Conservation (phyloP, 2,797 vertebrate species). For the Hozukius guyotensis region DNA sequence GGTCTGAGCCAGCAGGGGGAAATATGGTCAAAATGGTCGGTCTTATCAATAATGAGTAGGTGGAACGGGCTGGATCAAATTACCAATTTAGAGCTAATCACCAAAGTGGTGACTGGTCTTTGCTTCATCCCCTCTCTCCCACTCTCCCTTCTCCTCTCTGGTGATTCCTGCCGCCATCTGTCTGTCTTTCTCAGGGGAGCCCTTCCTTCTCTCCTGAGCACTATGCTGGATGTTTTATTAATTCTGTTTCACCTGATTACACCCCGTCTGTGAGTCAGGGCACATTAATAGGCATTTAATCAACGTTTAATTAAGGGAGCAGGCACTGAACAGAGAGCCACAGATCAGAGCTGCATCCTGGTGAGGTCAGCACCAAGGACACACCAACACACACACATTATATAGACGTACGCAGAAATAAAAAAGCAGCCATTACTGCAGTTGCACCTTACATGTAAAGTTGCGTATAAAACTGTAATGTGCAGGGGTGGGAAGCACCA, state of each 20-base stretch:
- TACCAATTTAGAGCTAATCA: slow-evolving; percentile 81
- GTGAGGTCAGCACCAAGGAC: slow-evolving; percentile 53
- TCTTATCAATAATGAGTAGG: slow-evolving; percentile 82
- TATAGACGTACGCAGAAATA: neutral
- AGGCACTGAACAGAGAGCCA: slow-evolving; percentile 39
- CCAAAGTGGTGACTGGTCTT: slow-evolving; percentile 75
- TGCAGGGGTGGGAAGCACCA: neutral
- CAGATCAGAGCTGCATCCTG: slow-evolving; percentile 46
- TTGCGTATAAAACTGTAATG: neutral
- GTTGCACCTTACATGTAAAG: neutral
- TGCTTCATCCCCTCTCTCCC: slow-evolving; percentile 60
- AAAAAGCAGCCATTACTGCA: neutral
- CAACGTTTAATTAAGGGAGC: slow-evolving; percentile 71
- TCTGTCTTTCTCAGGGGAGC: slow-evolving; percentile 69
- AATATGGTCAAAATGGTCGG: slow-evolving; percentile 59
- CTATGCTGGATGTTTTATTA: slow-evolving; percentile 80
- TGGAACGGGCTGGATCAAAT: slow-evolving; percentile 80
- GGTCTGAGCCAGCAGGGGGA: slow-evolving; percentile 44
- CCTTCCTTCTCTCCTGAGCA: slow-evolving; percentile 61
- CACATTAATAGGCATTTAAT: slow-evolving; percentile 85
- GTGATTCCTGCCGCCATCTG: slow-evolving; percentile 77
- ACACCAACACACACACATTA: neutral
- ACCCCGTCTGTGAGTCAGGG: slow-evolving; percentile 63
- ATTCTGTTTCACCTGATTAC: slow-evolving; percentile 84
- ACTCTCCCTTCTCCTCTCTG: slow-evolving; percentile 56